Percentiles rank a stretch among this genome's conserved stretches.
phyloP scores from a whole-genome alignment of 2,797 vertebrate genomes.

The Tolypeutes matacus region DNA sequence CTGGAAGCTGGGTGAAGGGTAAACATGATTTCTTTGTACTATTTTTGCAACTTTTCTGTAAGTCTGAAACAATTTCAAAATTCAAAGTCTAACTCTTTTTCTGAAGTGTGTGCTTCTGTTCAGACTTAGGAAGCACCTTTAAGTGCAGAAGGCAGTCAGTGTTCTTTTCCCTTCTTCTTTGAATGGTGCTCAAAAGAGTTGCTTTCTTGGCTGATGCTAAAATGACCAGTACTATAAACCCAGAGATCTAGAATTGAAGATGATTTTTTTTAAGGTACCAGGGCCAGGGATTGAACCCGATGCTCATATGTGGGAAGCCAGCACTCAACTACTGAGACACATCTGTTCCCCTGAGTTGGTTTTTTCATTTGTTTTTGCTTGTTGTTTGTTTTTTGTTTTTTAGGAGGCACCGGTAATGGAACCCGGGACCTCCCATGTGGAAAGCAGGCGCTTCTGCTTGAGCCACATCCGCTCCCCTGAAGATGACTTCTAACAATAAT shows the following conservation, averaged over 20 bases:
- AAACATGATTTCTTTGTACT: slow-evolving; percentile 43
- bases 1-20: background rate
- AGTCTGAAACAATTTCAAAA: slow-evolving; percentile 69
- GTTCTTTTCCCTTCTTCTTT: slow-evolving; percentile 21
- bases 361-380: too few species aligned
- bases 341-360: too few species aligned
- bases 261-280: too few species aligned
- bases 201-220: background rate
- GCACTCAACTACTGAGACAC: too few species aligned
- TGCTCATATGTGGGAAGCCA: too few species aligned
- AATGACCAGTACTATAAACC: background rate
- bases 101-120: slow-evolving; percentile 3
- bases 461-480: too few species aligned
- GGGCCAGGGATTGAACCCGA: too few species aligned
- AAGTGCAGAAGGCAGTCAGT: background rate
- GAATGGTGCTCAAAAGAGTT: background rate
- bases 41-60: slow-evolving; percentile 68
- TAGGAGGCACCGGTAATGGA: too few species aligned
- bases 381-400: too few species aligned
- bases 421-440: too few species aligned
- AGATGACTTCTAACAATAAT: background rate
- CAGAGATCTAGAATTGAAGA: background rate
- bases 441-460: too few species aligned
- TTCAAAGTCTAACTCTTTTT: background rate
- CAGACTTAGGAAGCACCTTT: slow-evolving; percentile 53